Conservation (phyloP, 2,888 invertebrate genomes). For the Gryllus longicercus region DNA sequence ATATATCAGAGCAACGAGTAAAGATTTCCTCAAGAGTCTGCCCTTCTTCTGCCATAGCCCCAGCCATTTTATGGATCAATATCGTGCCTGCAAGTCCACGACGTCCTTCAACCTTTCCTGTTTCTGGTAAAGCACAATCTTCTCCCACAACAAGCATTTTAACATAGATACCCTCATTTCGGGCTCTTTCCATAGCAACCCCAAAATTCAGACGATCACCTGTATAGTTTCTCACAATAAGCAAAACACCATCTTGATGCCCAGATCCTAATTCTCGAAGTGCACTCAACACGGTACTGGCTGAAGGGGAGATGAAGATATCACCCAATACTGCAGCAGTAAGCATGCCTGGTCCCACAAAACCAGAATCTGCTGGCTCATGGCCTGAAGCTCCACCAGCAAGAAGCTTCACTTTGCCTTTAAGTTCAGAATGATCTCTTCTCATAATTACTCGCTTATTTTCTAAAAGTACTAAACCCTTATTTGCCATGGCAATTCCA, state of each 20-base stretch:
- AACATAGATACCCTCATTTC: constrained; percentile 57
- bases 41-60: constrained; percentile 52
- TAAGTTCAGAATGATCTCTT: constrained; percentile 36
- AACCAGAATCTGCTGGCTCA: constrained; percentile 52
- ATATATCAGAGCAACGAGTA: constrained; percentile 20
- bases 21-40: constrained; percentile 46
- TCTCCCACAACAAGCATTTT: constrained; percentile 42
- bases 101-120: constrained; percentile 49
- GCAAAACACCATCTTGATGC: constrained; percentile 55
- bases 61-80: constrained; percentile 50
- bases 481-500: constrained; percentile 31
- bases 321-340: constrained; percentile 53
- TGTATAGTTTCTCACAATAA: constrained; percentile 72
- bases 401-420: constrained; percentile 42
- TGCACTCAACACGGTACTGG: constrained; percentile 28
- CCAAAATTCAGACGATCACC: constrained; percentile 81
- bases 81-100: constrained; percentile 52
- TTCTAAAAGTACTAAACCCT: constrained; percentile 31
- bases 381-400: constrained; percentile 57
- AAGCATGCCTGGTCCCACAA: constrained; percentile 53
- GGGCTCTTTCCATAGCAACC: constrained; percentile 71
- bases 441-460: constrained; percentile 36
- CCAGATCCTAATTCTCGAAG: constrained; percentile 29
- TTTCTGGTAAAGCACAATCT: constrained; percentile 42
- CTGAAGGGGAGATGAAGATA: constrained; percentile 34